Conservation (phyloP, 2,888 invertebrate genomes). For the Dasysyrphus tricinctus region DNA sequence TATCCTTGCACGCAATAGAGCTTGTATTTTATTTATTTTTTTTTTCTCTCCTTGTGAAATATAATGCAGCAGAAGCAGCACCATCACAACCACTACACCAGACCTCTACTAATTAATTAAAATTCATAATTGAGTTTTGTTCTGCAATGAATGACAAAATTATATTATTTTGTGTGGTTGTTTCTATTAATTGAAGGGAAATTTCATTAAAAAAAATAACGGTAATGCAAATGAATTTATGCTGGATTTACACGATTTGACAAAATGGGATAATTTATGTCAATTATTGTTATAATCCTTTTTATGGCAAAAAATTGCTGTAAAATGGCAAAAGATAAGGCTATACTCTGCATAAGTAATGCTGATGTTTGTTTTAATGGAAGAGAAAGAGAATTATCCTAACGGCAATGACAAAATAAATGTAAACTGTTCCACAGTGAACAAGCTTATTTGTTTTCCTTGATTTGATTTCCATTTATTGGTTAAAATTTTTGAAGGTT, state of each 20-base stretch:
- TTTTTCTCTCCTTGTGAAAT: background rate
- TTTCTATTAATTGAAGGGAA: constrained; percentile 16
- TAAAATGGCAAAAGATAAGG: background rate
- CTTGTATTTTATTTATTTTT: background rate
- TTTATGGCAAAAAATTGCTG: background rate
- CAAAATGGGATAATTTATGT: background rate
- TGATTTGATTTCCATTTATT: too few relatives aligned
- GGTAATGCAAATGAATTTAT: background rate
- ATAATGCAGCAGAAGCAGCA: background rate
- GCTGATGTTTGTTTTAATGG: too few relatives aligned
- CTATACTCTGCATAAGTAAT: too few relatives aligned
- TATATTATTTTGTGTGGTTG: constrained; percentile 18
- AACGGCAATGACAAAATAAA: too few relatives aligned
- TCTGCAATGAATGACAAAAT: constrained; percentile 26
- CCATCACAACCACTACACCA: background rate
- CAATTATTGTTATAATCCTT: background rate
- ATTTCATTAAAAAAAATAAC: constrained; percentile 16
- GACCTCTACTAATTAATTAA: constrained; percentile 35
- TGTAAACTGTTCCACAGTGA: too few relatives aligned
- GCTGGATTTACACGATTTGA: constrained; percentile 1
- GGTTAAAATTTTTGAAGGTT: too few relatives aligned
- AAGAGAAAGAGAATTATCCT: too few relatives aligned
- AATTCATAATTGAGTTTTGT: constrained; percentile 38
- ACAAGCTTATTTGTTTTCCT: too few relatives aligned
- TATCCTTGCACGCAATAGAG: constrained; percentile 21